Base-by-base conservation (phyloP, 2,888 invertebrate genomes). In the Piscicola geometra region DNA sequence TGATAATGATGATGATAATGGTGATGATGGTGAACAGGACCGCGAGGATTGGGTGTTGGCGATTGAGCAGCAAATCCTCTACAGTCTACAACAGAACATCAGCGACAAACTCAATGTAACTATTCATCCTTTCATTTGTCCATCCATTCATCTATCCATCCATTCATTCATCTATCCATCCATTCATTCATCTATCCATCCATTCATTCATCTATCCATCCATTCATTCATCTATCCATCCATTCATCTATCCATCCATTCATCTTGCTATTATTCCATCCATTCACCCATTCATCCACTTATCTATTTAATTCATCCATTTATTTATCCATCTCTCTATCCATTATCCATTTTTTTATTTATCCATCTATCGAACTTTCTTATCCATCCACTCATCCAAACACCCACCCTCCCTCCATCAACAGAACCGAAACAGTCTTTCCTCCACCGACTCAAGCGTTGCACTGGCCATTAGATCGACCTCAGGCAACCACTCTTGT, bases 21-120 rank as follows among this genome's bases (percentile, higher is more conserved):
- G 15, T 41, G 41, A 41, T 41, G 41, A 41, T 41, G 41, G 15
- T 41, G 41, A 41, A 9, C 78, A 94, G 84, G 97, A 95, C 82
- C 88, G 97, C 21, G 96, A 97, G 84, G 93, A 93, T 81, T 98
- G 97, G 98, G 94, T 98, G 21, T 89, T 92, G 41, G 92, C 93
- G 71, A 95, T 98, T 78, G 95, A 97, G 80, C 93, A 94, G 85
- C 95, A 95, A 87, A 97, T 97, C 82, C 89, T 95, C 75, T 92
- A 91, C 83, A 92, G 93, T 80, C 88, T 96, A 77, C 95, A 95
- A 86, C 86, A 86, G 76, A 88, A 88, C 79, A 88, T 88, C 82
- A 87, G 87, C 80, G 86, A 85, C 79, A 88, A 88, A 82, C 84
- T 86, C n/a, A 87, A 87, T 79, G 86, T 76, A 71, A 35, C 71